phyloP scores from a whole-genome alignment of 2,888 invertebrate species.

The Allacma fusca region DNA sequence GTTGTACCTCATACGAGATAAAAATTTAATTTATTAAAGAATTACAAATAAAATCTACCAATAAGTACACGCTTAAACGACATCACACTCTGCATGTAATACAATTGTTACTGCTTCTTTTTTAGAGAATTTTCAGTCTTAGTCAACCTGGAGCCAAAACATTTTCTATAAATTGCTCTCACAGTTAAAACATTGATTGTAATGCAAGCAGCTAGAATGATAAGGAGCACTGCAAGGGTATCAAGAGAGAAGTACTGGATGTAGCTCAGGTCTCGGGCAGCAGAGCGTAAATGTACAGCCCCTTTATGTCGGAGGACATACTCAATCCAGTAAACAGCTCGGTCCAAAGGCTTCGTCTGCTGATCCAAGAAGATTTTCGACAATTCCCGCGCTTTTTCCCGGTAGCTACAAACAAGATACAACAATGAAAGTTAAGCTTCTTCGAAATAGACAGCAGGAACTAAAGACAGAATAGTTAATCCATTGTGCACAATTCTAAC shows the following conservation, averaged over 20 bases:
- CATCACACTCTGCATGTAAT: no score
- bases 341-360: not conserved
- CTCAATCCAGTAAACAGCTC: not conserved
- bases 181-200: not conserved
- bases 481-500: no score
- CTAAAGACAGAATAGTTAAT: no score
- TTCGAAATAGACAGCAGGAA: no score
- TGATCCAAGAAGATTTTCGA: constrained; percentile 14
- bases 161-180: not conserved
- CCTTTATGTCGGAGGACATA: constrained; percentile 4
- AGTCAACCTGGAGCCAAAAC: not conserved
- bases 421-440: no score
- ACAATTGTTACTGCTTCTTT: not conserved
- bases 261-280: not conserved
- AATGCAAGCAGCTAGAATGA: not conserved
- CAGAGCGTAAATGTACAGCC: not conserved
- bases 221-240: not conserved
- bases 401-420: not conserved
- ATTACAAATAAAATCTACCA: no score
- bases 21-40: no score
- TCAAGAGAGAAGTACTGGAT: constrained; percentile 1
- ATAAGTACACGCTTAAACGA: no score
- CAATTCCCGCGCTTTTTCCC: not conserved
- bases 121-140: not conserved
- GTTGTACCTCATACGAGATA: no score